Conservation (phyloP, 2,797 vertebrate genomes). For the Crocidura indochinensis region DNA sequence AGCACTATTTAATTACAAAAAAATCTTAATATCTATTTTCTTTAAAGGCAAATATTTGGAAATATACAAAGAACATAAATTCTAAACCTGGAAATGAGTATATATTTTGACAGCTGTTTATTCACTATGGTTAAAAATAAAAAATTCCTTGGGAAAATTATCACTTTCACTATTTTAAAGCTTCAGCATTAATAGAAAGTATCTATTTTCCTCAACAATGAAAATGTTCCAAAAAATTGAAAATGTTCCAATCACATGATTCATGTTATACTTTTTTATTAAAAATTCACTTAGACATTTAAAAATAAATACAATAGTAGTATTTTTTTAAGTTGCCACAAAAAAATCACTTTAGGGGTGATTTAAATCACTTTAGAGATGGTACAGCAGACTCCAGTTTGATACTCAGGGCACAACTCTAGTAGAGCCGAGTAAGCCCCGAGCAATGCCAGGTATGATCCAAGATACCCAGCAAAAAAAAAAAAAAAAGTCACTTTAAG, state of each 20-base stretch:
- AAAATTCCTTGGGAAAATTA: slow-evolving; percentile 64
- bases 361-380: too few relatives aligned
- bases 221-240: slow-evolving; percentile 61
- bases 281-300: slow-evolving; percentile 35
- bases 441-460: too few relatives aligned
- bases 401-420: too few relatives aligned
- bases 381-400: too few relatives aligned
- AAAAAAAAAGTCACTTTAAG: too few relatives aligned
- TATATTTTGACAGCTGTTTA: slow-evolving; percentile 42
- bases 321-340: too few relatives aligned
- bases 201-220: slow-evolving; percentile 41
- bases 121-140: slow-evolving; percentile 71
- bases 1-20: slow-evolving; percentile 63
- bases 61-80: slow-evolving; percentile 63
- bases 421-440: too few relatives aligned
- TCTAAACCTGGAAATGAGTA: slow-evolving; percentile 58
- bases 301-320: background rate
- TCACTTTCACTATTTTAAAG: slow-evolving; percentile 60
- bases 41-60: slow-evolving; percentile 64
- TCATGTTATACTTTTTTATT: slow-evolving; percentile 51
- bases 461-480: too few relatives aligned
- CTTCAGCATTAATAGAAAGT: slow-evolving; percentile 42
- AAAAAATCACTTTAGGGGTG: too few relatives aligned
- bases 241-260: slow-evolving; percentile 58
- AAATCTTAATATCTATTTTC: slow-evolving; percentile 63